A percentile compares a stretch with the other conserved stretches of the same genome.
Evolutionary conservation across 2,113 vertebrate species (phyloP).

Genomic region (Muntiacus muntjak): DNA sequence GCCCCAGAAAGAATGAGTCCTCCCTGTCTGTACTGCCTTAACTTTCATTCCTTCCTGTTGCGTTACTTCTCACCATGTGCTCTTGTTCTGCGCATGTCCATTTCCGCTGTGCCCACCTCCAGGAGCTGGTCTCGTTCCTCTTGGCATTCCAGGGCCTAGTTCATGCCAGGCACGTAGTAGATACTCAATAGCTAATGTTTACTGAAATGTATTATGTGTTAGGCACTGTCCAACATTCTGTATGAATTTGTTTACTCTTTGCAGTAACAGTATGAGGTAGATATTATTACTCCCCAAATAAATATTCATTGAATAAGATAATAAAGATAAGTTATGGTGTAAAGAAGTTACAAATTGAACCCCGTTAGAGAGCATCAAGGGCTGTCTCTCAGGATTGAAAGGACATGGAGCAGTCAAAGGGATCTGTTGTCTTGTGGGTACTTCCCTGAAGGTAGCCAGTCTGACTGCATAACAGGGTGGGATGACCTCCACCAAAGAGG

Average conservation of each 20-base stretch:
- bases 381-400: background rate
- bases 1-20: background rate
- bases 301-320: background rate
- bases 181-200: background rate
- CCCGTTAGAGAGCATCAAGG: background rate
- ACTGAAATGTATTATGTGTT: background rate
- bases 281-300: background rate
- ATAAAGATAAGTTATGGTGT: background rate
- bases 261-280: background rate
- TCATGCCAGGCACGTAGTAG: background rate
- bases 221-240: background rate
- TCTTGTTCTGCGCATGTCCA: rapidly evolving
- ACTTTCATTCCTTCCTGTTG: background rate
- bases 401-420: background rate
- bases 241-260: background rate
- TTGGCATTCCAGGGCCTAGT: too few relatives aligned
- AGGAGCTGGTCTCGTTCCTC: background rate
- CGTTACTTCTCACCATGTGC: rapidly evolving
- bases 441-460: background rate
- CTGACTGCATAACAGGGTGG: background rate
- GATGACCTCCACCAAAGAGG: background rate
- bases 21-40: background rate
- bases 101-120: rapidly evolving
- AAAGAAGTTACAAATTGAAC: background rate
- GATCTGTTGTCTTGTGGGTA: background rate